These are phyloP conservation scores for Cyprinus carpio DNA, from an alignment of 2,113 vertebrate genomes.

Conservation along the genomic window DNA sequence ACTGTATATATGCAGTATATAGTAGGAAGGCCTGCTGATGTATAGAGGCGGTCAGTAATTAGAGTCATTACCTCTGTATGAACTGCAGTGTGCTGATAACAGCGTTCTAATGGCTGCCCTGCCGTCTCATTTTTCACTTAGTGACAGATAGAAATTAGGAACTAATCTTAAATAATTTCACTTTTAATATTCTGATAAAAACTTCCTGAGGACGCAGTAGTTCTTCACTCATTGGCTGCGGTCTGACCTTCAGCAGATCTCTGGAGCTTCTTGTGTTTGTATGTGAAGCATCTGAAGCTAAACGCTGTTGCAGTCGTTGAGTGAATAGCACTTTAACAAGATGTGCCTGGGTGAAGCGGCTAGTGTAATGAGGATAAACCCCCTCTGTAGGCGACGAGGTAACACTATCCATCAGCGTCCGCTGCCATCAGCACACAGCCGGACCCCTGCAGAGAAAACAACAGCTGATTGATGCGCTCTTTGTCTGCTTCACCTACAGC, in stretches of 20 bases:
- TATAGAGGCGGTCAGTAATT: background rate
- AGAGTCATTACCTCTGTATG: slow-evolving; percentile 11
- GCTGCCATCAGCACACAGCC: background rate
- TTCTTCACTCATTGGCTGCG: background rate
- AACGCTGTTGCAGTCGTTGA: slow-evolving; percentile 1
- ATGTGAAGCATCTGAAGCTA: background rate
- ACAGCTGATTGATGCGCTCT: slow-evolving; percentile 38
- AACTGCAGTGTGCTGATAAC: slow-evolving; percentile 53
- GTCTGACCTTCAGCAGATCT: background rate
- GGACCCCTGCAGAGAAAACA: slow-evolving; percentile 38
- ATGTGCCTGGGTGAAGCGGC: slow-evolving; percentile 16
- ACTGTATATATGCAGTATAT: too few species aligned
- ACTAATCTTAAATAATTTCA: slow-evolving; percentile 50
- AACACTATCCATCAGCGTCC: slow-evolving; percentile 47
- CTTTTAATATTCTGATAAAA: slow-evolving; percentile 51
- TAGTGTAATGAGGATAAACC: slow-evolving; percentile 52
- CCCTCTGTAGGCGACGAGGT: slow-evolving; percentile 48
- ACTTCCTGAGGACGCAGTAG: slow-evolving; percentile 1
- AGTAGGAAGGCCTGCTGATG: background rate
- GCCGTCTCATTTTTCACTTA: slow-evolving; percentile 46
- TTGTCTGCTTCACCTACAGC: slow-evolving; percentile 28
- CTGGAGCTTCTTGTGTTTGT: background rate
- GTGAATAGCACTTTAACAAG: slow-evolving; percentile 21
- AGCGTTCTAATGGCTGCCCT: slow-evolving; percentile 47
- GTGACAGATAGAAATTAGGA: slow-evolving; percentile 36